Evolutionary conservation across 2,797 vertebrate species (phyloP).

Genomic region (Clamator glandarius): DNA sequence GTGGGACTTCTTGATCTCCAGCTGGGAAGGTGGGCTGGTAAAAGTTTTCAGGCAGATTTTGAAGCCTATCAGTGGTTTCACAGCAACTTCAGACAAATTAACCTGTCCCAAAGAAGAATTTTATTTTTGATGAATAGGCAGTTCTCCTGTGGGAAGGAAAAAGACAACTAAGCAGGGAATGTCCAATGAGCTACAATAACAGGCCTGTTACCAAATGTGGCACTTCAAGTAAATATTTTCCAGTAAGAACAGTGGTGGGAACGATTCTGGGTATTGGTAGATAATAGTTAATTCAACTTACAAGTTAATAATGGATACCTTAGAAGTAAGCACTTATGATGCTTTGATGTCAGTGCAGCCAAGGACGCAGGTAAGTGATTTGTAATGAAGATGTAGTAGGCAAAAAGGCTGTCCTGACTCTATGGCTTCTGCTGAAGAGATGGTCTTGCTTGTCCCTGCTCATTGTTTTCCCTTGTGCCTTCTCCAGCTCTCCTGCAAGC

Average conservation of each 20-base stretch:
- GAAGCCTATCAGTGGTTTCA: not conserved
- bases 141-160: not conserved
- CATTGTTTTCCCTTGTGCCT: not conserved
- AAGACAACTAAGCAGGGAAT: not conserved
- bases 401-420: not conserved
- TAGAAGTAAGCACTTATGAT: not conserved
- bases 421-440: not conserved
- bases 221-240: not conserved
- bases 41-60: not conserved
- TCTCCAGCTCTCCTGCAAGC: not conserved
- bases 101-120: not conserved
- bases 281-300: not conserved
- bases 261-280: not conserved
- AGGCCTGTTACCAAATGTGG: not conserved
- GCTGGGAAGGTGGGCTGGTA: not conserved
- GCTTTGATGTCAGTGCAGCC: not conserved
- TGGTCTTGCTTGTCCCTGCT: fast-evolving
- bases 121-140: not conserved
- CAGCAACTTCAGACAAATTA: not conserved
- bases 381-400: not conserved
- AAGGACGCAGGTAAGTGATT: not conserved
- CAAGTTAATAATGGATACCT: not conserved
- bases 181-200: not conserved
- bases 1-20: not conserved
- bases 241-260: not conserved